Percentiles rank a stretch among this genome's conserved stretches.
These are phyloP conservation scores for Diglossa cyanea DNA, from an alignment of 2,797 vertebrate species.

Conservation along the genomic window DNA sequence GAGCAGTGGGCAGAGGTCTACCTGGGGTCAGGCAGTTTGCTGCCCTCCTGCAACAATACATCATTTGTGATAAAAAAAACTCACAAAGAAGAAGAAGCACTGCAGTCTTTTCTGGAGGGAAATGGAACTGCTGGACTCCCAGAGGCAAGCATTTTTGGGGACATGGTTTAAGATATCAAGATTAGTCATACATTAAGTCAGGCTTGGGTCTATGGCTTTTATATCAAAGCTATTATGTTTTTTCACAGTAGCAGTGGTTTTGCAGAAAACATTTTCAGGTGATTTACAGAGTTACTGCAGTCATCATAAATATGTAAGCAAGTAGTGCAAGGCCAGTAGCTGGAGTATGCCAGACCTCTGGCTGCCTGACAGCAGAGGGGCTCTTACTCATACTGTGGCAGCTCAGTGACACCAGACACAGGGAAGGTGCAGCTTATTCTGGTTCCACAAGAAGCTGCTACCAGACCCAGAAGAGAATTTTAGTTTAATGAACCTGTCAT, in stretches of 20 bases:
- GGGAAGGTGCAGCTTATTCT: neutral
- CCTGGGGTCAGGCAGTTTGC: neutral
- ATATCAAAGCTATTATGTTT: neutral
- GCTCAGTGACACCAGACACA: neutral
- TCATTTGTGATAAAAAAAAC: neutral
- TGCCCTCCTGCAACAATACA: neutral
- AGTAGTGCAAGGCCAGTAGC: neutral
- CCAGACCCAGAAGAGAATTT: neutral
- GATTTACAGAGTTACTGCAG: slow-evolving; percentile 5
- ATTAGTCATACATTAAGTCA: neutral
- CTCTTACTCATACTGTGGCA: neutral
- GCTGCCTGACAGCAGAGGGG: neutral
- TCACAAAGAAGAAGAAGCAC: neutral
- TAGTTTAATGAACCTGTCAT: neutral
- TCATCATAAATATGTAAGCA: slow-evolving; percentile 17
- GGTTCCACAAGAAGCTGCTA: neutral
- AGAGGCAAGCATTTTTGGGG: neutral
- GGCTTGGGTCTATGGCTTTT: neutral
- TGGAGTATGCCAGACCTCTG: neutral
- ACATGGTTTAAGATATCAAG: neutral
- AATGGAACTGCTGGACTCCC: neutral
- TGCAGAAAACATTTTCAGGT: neutral
- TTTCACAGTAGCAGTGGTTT: neutral
- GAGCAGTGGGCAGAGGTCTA: neutral
- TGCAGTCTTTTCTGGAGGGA: neutral